Percentiles rank a stretch among this genome's conserved stretches.
These are phyloP conservation scores for Bombus ignitus DNA, from an alignment of 1,140 invertebrate genomes.

Conservation along the genomic window DNA sequence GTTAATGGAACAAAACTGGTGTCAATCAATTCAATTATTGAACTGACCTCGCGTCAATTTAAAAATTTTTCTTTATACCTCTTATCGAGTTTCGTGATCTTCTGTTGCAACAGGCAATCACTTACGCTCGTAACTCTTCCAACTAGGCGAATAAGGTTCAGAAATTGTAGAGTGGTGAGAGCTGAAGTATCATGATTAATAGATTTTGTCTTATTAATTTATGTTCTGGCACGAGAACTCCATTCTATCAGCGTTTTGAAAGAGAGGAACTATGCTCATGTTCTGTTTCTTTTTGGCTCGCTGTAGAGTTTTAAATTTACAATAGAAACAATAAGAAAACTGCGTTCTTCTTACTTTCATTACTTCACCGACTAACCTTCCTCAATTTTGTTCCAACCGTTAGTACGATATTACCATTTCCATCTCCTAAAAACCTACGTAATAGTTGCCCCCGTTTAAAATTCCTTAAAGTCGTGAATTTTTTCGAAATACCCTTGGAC, in stretches of 20 bases:
- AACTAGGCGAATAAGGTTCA: background rate
- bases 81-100: background rate
- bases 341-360: background rate
- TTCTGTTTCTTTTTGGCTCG: background rate
- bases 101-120: background rate
- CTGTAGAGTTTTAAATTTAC: background rate
- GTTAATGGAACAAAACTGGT: background rate
- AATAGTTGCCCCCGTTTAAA: background rate
- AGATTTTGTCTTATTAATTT: conserved; percentile 17
- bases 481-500: background rate
- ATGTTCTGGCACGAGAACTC: background rate
- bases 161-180: background rate
- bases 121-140: background rate
- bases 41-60: background rate
- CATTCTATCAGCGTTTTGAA: background rate
- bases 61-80: background rate
- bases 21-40: background rate
- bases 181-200: conserved; percentile 2
- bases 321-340: background rate
- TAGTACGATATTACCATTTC: background rate
- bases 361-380: background rate
- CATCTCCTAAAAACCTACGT: background rate
- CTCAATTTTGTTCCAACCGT: background rate
- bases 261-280: background rate
- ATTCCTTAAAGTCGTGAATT: too few relatives aligned